Percentiles rank a stretch among this genome's conserved stretches.
These are phyloP conservation scores for Megaustenia siamemsis DNA, from an alignment of 2,888 invertebrate genomes.

Conservation along the genomic window DNA sequence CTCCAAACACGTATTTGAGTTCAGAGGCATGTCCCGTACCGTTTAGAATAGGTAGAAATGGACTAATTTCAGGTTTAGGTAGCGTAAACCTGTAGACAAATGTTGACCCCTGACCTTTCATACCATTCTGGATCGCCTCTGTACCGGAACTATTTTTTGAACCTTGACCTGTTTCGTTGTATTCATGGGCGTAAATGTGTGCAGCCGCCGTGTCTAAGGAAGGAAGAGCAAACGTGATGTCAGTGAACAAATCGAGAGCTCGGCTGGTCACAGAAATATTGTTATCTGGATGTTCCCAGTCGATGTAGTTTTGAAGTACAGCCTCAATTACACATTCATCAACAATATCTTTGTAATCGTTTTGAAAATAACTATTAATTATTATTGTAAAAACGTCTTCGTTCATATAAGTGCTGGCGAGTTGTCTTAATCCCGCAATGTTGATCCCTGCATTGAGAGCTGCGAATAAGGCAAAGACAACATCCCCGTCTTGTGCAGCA, in stretches of 20 bases:
- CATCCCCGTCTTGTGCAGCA: constrained; percentile 32
- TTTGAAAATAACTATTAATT: background rate
- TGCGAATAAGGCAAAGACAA: background rate
- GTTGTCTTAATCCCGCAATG: background rate
- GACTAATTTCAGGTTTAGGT: background rate
- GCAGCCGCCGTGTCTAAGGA: constrained; percentile 8
- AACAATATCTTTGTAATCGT: background rate
- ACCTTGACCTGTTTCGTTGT: background rate
- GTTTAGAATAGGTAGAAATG: constrained; percentile 21
- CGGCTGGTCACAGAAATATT: background rate
- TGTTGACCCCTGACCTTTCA: background rate
- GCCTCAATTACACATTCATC: background rate
- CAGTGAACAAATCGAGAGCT: constrained; percentile 9
- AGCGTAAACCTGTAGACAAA: constrained; percentile 29
- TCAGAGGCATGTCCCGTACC: constrained; percentile 34
- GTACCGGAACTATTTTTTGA: background rate
- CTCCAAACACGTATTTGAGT: constrained; percentile 8
- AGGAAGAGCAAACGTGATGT: constrained; percentile 17
- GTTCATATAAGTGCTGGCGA: background rate
- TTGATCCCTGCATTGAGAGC: background rate
- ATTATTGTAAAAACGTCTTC: background rate
- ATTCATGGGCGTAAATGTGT: too few relatives aligned
- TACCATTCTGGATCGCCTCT: background rate
- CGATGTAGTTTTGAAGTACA: constrained; percentile 4
- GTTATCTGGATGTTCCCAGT: constrained; percentile 9